A percentile compares a stretch with the other conserved stretches of the same genome.
These are phyloP conservation scores for Erinaceus europaeus DNA, from an alignment of 2,113 vertebrate genomes.

Conservation along the genomic window DNA sequence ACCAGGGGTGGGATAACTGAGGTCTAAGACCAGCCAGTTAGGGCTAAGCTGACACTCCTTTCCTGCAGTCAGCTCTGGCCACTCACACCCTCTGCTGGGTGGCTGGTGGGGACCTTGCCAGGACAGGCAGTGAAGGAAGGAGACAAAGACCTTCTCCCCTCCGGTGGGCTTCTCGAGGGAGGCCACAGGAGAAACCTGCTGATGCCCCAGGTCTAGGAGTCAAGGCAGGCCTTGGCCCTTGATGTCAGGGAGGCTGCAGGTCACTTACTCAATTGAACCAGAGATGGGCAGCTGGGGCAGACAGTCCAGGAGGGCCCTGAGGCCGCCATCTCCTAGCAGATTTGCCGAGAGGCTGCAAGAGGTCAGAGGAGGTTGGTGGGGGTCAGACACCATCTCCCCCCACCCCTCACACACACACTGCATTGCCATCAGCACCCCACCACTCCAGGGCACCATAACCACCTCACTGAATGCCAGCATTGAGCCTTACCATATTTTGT, in stretches of 20 bases:
- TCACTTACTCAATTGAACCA: conserved; percentile 80
- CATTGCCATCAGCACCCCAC: not conserved
- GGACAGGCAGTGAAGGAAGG: not conserved
- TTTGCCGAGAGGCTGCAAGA: conserved; percentile 81
- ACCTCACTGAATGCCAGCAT: accelerated
- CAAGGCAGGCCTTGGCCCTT: no score
- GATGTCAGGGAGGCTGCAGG: no score
- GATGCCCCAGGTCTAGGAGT: no score
- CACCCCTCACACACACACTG: not conserved
- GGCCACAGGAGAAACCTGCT: not conserved
- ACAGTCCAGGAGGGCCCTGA: conserved; percentile 70
- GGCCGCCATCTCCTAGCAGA: conserved; percentile 73
- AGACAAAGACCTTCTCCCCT: not conserved
- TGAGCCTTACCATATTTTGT: accelerated
- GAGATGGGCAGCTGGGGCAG: conserved; percentile 58
- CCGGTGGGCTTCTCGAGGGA: not conserved
- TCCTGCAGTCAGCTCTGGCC: no score
- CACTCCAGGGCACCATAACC: no score
- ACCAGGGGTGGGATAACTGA: not conserved
- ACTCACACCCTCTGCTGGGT: not conserved
- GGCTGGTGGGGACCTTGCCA: not conserved
- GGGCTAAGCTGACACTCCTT: not conserved
- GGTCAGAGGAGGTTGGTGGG: not conserved
- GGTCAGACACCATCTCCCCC: no score
- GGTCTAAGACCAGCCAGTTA: not conserved